Conservation (phyloP, 2,113 vertebrate genomes). For the Nothoprocta pentlandii region DNA sequence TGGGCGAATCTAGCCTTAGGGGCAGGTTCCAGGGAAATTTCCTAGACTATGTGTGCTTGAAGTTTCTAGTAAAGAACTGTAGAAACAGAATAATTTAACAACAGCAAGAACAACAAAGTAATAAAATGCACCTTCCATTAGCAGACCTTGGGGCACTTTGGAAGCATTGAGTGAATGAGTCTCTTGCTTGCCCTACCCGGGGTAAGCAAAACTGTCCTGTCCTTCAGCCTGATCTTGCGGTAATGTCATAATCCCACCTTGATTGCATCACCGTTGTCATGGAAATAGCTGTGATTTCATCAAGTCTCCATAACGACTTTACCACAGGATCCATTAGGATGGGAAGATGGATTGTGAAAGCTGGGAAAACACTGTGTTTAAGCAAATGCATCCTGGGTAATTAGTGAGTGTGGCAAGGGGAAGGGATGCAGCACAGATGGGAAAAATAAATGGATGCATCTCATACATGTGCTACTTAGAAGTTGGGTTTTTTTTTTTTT, state of each 20-base stretch:
- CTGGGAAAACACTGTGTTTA: conserved; percentile 60
- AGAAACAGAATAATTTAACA: background rate
- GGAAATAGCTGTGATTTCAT: conserved; percentile 77
- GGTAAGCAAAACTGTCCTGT: conserved; percentile 71
- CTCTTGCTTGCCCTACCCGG: conserved; percentile 39
- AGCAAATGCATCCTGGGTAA: conserved; percentile 58
- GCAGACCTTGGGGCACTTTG: conserved; percentile 30
- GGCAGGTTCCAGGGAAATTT: background rate
- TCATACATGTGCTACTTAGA: conserved; percentile 19
- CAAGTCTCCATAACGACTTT: conserved; percentile 65
- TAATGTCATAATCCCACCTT: conserved; percentile 75
- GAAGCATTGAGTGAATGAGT: conserved; percentile 32
- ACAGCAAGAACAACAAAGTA: background rate
- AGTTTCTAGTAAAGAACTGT: background rate
- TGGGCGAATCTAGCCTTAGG: background rate
- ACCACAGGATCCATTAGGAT: conserved; percentile 73
- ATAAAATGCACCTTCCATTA: conserved; percentile 47
- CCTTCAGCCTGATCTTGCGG: conserved; percentile 65
- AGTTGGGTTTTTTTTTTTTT: no score
- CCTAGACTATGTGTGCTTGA: rapidly evolving
- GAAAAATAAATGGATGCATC: conserved; percentile 46
- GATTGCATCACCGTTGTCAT: conserved; percentile 74
- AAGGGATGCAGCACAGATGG: conserved; percentile 52
- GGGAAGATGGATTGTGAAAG: conserved; percentile 67
- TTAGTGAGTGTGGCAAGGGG: conserved; percentile 44